Conservation (phyloP, 2,797 vertebrate species). For the Myotis myotis region DNA sequence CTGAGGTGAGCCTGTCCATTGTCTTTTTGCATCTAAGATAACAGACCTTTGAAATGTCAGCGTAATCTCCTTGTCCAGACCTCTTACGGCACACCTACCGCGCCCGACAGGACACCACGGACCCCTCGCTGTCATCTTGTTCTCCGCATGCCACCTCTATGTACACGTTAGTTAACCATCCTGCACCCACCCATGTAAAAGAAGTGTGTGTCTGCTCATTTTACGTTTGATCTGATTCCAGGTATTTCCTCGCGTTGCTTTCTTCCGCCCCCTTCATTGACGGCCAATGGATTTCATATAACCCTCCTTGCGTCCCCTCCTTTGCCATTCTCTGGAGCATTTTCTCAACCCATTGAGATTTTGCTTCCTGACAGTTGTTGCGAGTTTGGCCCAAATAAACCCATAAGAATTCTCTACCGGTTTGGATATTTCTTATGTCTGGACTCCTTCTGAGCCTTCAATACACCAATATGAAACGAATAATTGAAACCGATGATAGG, state of each 20-base stretch:
- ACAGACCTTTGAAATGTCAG: neutral
- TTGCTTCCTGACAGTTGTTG: neutral
- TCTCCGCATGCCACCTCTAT: neutral
- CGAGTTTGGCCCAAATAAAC: neutral
- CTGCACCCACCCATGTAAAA: neutral
- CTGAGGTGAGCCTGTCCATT: neutral
- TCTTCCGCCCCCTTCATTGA: neutral
- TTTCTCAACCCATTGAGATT: neutral
- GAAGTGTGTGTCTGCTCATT: neutral
- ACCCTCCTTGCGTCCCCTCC: neutral
- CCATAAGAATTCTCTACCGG: neutral
- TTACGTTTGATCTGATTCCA: neutral
- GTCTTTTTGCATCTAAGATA: neutral
- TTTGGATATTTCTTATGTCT: neutral
- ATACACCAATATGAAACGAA: neutral
- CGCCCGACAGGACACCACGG: too few species aligned
- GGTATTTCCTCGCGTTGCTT: neutral
- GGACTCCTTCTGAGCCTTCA: neutral
- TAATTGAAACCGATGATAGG: neutral
- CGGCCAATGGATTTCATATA: neutral
- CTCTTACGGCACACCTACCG: accelerated
- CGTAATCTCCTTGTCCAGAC: neutral
- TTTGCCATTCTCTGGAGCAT: neutral
- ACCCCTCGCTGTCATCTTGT: too few species aligned
- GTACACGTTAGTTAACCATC: neutral